These are phyloP conservation scores for Urophycis tenuis DNA, from an alignment of 2,797 vertebrate genomes.

Conservation along the genomic window DNA sequence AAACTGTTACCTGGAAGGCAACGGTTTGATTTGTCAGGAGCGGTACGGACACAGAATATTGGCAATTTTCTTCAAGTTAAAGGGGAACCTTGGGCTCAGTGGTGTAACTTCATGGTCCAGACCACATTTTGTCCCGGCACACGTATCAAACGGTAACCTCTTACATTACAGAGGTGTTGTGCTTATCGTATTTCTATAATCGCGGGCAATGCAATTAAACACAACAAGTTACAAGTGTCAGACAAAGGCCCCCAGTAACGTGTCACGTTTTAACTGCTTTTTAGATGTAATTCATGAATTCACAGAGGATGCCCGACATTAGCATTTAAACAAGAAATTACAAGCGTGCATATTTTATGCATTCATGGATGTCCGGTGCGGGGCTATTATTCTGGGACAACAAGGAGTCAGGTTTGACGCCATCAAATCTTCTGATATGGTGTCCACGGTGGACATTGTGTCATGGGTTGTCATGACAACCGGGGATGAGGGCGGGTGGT, in stretches of 20 bases:
- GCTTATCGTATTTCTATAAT: not conserved
- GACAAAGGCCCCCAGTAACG: not conserved
- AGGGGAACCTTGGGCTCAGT: not conserved
- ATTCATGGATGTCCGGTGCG: not conserved
- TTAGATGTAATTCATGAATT: not conserved
- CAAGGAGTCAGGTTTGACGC: not conserved
- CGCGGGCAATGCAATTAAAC: not conserved
- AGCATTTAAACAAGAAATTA: slow-evolving; percentile 5
- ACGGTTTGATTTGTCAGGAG: no score
- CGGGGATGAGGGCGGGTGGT: no score
- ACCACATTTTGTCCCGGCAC: no score
- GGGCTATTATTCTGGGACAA: not conserved
- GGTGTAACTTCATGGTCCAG: not conserved
- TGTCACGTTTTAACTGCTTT: not conserved
- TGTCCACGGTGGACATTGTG: not conserved
- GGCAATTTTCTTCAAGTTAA: not conserved
- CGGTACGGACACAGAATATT: not conserved
- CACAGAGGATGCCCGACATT: not conserved
- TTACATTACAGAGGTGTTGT: not conserved
- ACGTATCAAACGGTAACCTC: not conserved
- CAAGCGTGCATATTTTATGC: not conserved
- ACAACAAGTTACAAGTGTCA: not conserved
- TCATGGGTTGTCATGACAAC: not conserved
- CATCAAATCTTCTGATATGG: not conserved
- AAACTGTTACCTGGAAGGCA: no score